Conservation (phyloP, 2,797 vertebrate species). For the Molossus alvarezi region DNA sequence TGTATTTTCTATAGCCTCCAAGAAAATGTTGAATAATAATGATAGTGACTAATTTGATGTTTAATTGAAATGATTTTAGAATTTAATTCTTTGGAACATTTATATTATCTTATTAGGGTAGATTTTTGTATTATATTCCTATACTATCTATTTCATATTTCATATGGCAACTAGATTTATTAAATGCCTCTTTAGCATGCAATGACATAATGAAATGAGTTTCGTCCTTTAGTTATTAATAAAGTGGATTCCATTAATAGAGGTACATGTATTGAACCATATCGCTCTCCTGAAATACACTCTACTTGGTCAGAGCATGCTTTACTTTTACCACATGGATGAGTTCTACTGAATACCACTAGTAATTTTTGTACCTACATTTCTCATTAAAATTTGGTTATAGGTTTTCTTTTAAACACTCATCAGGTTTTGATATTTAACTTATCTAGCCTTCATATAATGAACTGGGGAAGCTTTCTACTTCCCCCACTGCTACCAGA, state of each 20-base stretch:
- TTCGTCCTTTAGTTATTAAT: slow-evolving; percentile 54
- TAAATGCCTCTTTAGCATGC: background rate
- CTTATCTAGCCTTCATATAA: background rate
- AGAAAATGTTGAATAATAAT: slow-evolving; percentile 12
- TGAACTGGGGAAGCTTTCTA: background rate
- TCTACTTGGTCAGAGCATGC: background rate
- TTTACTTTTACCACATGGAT: background rate
- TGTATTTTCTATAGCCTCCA: background rate
- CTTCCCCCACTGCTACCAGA: background rate
- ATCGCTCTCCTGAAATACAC: background rate
- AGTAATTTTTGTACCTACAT: background rate
- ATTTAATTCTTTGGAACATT: slow-evolving; percentile 26
- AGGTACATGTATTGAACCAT: background rate
- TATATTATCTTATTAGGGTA: background rate
- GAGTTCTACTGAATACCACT: background rate
- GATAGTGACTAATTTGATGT: background rate
- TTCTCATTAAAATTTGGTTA: slow-evolving; percentile 43
- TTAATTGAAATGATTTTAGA: slow-evolving; percentile 3
- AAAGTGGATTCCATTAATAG: background rate
- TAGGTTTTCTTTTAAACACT: background rate
- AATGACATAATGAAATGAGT: slow-evolving; percentile 21
- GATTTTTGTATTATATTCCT: background rate
- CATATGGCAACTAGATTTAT: background rate
- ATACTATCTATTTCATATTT: slow-evolving; percentile 4
- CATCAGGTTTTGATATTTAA: background rate